Evolutionary conservation across 2,797 vertebrate genomes (phyloP), one percentile per base, ranked within the genome.

Genomic region (Rhadinocentrus ornatus): DNA sequence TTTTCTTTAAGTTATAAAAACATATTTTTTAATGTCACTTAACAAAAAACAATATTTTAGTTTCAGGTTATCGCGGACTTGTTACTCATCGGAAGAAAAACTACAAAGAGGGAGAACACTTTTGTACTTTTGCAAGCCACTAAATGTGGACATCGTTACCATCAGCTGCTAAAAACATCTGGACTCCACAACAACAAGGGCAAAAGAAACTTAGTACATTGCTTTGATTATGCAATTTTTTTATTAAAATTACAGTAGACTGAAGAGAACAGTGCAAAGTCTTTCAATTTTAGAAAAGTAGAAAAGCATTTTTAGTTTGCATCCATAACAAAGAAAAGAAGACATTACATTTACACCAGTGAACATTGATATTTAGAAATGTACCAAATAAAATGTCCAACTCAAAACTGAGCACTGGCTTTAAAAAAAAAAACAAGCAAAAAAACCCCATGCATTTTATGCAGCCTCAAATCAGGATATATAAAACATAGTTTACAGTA

Each of bases 231-330:
- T 62, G 44, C n/a, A 2, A 62, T 56, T 52, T 59, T 90, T 89
- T 88, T 89, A 88, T 91, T 16, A 69, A 75, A 76, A 60, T 18
- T 80, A 78, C 75, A 88, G 65, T 78, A 50, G 15, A 70, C 24
- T 53, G 58, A 75, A 29, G 79, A 53, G 31, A 75, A 70, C 6
- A 26, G 29, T 62, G 59, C 50, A 61, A 71, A 71, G 26, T 55
- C 37, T 60, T 34, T 53, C 8, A 39, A 29, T 66, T 81, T 66
- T 44, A 56, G 1, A 57, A 79, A 73, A 56, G 18, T 6, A 54
- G 34, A 60, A 77, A 74, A 77, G 39, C 26, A 32, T 64, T 54
- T 54, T 10, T 3, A 4, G 46, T 63, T 78, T 75, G 54, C 53
- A 74, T 37, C 32, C 2, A 0, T 27, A 65, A 72, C 69, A 78